phyloP scores from a whole-genome alignment of 2,113 vertebrate genomes.

The Misgurnus anguillicaudatus region DNA sequence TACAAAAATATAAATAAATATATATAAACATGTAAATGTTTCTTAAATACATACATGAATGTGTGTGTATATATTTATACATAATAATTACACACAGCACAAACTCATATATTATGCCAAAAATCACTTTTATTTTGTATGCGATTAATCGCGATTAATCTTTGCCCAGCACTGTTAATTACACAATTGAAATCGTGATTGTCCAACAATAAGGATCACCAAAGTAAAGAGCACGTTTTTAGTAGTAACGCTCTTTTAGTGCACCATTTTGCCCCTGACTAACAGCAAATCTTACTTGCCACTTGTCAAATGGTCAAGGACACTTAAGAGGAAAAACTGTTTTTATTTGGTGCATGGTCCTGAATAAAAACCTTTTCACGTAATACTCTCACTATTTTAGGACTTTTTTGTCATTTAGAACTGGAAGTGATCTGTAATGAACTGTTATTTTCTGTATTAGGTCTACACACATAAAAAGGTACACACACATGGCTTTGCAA shows the following conservation, averaged over 20 bases:
- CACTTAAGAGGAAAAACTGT: constrained; percentile 8
- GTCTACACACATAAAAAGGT: background rate
- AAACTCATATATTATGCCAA: too few relatives aligned
- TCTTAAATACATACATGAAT: too few relatives aligned
- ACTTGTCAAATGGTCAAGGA: constrained; percentile 27
- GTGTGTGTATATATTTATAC: too few relatives aligned
- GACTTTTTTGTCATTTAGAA: constrained; percentile 31
- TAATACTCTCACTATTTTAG: constrained; percentile 54
- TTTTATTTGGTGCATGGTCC: constrained; percentile 7
- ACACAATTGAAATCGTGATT: constrained; percentile 8
- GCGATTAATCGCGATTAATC: too few relatives aligned
- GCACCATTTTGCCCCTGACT: background rate
- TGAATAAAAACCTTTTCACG: constrained; percentile 48
- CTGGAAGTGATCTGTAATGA: constrained; percentile 5
- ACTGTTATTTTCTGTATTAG: constrained; percentile 5
- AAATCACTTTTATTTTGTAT: too few relatives aligned
- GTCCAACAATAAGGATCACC: background rate
- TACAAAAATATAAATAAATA: too few relatives aligned
- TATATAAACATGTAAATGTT: too few relatives aligned
- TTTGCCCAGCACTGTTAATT: constrained; percentile 17
- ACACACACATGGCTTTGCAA: background rate
- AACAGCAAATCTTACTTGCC: constrained; percentile 5
- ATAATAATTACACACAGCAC: too few relatives aligned
- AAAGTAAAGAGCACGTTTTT: constrained; percentile 1
- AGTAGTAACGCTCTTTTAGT: background rate